Evolutionary conservation across 2,113 vertebrate genomes (phyloP), one percentile per base, ranked within the genome.

Genomic region (Vicugna pacos): DNA sequence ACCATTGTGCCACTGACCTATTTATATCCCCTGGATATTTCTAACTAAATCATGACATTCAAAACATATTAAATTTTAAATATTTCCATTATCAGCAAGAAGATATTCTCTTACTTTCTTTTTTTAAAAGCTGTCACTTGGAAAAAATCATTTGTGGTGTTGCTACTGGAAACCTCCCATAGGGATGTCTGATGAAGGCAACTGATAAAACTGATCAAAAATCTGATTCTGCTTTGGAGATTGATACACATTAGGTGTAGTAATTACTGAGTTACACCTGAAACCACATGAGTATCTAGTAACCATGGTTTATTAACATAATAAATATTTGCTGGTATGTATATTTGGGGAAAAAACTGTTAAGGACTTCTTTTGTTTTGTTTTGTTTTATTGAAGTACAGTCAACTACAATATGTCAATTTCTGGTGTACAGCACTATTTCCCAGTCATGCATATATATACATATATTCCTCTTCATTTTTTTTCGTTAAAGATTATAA

Each of bases 31-130:
- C 3, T 24, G 77, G 8, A 86, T 92, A 93, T 58, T 96, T 97
- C 81, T 77, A 95, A 46, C 20, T 95, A 38, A 62, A 81, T 85
- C 19, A 69, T 22, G 89, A 95, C 2, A 92, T 97, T 97, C 48
- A 95, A 93, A 85, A 46, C 32, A 7, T 91, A 95, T 93, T 96
- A 96, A 93, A 65, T 79, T 86, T 75, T 96, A 97, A 98, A 95
- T 92, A 62, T 16, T 96, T 92, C 11, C 26, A 69, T 19, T 67
- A 90, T 8, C 62, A 82, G 58, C 84, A 46, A 58, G 48, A 96
- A 96, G 54, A 84, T 13, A 91, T 30, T 91, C 28, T 89, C 65
- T 95, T 46, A 3, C 69, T 98, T 96, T 65, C 9, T 97, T 85
- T 96, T 80, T 76, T 84, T 56, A 60, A 83, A 97, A 69, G 3